A percentile compares a stretch with the other conserved stretches of the same genome.
Evolutionary conservation across 2,888 invertebrate species (phyloP).

Genomic region (Dasypolia templi): DNA sequence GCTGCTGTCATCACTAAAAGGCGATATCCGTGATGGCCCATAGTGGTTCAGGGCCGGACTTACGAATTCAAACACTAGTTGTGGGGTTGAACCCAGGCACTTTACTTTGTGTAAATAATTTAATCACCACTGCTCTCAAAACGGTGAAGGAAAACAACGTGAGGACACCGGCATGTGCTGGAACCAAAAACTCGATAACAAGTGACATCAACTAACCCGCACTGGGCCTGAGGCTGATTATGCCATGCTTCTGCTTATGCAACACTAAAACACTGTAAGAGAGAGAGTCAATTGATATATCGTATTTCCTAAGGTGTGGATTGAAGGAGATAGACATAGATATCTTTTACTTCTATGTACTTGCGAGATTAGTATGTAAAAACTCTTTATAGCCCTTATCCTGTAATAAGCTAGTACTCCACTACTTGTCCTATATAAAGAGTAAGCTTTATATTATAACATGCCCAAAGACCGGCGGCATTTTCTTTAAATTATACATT

Average conservation of each 20-base stretch:
- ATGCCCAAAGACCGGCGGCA: background rate
- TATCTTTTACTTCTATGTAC: background rate
- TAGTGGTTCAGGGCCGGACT: background rate
- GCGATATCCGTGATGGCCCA: background rate
- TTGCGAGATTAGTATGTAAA: background rate
- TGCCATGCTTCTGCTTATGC: background rate
- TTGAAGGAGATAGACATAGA: background rate
- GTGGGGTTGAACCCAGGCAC: background rate
- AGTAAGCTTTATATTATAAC: background rate
- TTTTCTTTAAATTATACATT: constrained; percentile 2
- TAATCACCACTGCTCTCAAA: background rate
- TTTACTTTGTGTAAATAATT: background rate
- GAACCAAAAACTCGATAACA: background rate
- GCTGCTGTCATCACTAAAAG: background rate
- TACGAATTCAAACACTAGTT: no score
- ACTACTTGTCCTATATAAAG: background rate
- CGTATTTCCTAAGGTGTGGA: background rate
- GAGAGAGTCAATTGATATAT: background rate
- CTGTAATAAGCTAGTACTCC: background rate
- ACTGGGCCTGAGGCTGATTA: background rate
- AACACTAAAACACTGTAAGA: background rate
- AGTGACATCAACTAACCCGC: background rate
- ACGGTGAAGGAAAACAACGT: background rate
- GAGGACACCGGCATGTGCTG: background rate
- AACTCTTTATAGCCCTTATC: background rate